These are phyloP conservation scores for Cyclophora albipunctata DNA, from an alignment of 2,888 invertebrate species.

Conservation along the genomic window DNA sequence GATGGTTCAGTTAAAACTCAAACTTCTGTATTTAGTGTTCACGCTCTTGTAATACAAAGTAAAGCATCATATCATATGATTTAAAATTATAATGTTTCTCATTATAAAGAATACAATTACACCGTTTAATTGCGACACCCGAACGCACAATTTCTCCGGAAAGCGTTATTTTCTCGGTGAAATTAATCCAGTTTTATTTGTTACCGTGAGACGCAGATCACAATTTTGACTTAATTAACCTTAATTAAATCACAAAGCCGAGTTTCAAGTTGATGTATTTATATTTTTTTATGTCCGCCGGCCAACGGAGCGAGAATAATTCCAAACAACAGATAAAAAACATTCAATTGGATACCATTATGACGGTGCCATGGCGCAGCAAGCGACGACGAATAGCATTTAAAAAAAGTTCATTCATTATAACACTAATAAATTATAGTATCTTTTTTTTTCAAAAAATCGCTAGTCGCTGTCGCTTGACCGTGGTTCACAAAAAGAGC, in stretches of 20 bases:
- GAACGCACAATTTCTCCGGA: conserved; percentile 18
- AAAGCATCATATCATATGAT: conserved; percentile 1
- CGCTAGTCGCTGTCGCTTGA: too few species aligned
- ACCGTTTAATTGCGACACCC: too few species aligned
- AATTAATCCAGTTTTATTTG: conserved; percentile 38
- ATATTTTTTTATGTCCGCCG: conserved; percentile 15
- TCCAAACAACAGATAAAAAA: conserved; percentile 4
- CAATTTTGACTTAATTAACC: conserved; percentile 54
- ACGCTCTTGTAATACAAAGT: neutral
- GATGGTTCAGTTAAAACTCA: too few species aligned
- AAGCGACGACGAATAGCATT: neutral
- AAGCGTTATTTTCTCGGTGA: conserved; percentile 23
- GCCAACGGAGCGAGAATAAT: conserved; percentile 20
- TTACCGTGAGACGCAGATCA: conserved; percentile 48
- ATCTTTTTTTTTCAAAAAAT: too few species aligned
- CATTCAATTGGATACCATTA: too few species aligned
- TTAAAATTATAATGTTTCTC: conserved; percentile 8
- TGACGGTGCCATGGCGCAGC: neutral
- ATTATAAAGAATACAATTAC: too few species aligned
- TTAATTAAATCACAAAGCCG: conserved; percentile 52
- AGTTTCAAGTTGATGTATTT: conserved; percentile 6
- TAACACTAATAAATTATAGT: too few species aligned
- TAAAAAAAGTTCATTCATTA: neutral
- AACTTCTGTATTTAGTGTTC: too few species aligned
- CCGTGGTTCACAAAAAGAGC: too few species aligned